Percentiles rank a stretch among this genome's conserved stretches.
Evolutionary conservation across 2,113 vertebrate genomes (phyloP).

Genomic region (Phylloscopus whistleri): DNA sequence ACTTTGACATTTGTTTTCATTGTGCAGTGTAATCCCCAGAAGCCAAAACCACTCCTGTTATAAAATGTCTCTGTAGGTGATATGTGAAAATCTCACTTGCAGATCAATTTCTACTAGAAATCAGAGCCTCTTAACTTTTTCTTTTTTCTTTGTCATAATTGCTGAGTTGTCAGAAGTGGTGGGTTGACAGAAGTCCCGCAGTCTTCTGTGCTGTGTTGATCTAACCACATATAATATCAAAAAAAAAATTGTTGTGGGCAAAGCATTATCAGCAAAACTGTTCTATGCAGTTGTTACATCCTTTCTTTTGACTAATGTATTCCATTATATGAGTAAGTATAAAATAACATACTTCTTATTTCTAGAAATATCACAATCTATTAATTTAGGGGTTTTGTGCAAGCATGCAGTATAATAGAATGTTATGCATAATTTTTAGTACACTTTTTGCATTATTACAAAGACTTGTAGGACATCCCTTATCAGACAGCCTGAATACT

Average conservation of each 20-base stretch:
- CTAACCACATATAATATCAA: not conserved
- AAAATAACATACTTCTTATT: slow-evolving; percentile 26
- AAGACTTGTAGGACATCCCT: not conserved
- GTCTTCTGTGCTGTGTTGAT: not conserved
- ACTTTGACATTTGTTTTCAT: slow-evolving; percentile 64
- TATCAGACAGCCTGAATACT: not conserved
- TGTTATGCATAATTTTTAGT: not conserved
- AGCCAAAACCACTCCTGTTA: slow-evolving; percentile 37
- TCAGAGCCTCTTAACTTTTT: not conserved
- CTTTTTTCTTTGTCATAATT: slow-evolving; percentile 4
- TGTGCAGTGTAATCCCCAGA: slow-evolving; percentile 50
- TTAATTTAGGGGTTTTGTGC: slow-evolving; percentile 31
- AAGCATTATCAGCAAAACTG: not conserved
- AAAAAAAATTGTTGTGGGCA: not conserved
- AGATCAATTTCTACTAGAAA: slow-evolving; percentile 42
- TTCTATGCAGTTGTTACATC: not conserved
- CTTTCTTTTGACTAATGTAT: not conserved
- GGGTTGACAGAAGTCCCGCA: not conserved
- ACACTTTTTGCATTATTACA: not conserved
- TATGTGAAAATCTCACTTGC: slow-evolving; percentile 47
- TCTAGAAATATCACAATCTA: not conserved
- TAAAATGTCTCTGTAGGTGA: slow-evolving; percentile 19
- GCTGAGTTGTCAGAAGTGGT: slow-evolving; percentile 7
- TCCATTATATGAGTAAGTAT: not conserved
- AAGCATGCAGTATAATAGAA: not conserved